phyloP scores from a whole-genome alignment of 2,113 vertebrate species.

The Glaucomys volans region DNA sequence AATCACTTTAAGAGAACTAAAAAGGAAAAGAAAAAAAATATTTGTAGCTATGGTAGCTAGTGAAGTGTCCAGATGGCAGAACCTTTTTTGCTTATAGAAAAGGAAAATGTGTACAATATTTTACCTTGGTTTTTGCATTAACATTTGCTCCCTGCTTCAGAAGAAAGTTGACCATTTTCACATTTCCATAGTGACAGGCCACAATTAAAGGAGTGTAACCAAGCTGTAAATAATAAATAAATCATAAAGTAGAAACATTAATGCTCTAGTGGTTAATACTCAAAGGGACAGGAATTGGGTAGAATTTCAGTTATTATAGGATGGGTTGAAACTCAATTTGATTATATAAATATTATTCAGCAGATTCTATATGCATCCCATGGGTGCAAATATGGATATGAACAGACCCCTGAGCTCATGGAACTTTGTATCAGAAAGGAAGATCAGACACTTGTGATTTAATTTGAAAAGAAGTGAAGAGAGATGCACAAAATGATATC shows the following conservation, averaged over 20 bases:
- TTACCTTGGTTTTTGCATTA: constrained; percentile 97
- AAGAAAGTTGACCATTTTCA: constrained; percentile 98
- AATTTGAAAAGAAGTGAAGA: background rate
- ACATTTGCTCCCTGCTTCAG: constrained; percentile 95
- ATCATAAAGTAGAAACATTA: background rate
- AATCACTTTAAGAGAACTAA: background rate
- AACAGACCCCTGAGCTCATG: background rate
- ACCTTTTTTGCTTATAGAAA: background rate
- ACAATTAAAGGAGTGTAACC: constrained; percentile 98
- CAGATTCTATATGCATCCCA: background rate
- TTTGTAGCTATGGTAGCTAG: background rate
- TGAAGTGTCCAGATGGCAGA: background rate
- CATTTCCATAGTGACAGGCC: constrained; percentile 98
- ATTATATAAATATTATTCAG: background rate
- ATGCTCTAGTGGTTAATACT: background rate
- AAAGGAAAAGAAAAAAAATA: background rate
- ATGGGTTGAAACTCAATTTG: background rate
- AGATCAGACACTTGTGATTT: background rate
- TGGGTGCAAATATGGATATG: background rate
- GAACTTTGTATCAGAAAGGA: background rate
- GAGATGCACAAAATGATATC: background rate
- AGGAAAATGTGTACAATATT: constrained; percentile 37
- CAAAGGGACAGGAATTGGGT: background rate
- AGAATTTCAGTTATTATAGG: background rate
- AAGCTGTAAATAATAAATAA: constrained; percentile 88